These are phyloP conservation scores for Melanotaenia pygmaea DNA, from an alignment of 2,797 vertebrate species.

Conservation along the genomic window DNA sequence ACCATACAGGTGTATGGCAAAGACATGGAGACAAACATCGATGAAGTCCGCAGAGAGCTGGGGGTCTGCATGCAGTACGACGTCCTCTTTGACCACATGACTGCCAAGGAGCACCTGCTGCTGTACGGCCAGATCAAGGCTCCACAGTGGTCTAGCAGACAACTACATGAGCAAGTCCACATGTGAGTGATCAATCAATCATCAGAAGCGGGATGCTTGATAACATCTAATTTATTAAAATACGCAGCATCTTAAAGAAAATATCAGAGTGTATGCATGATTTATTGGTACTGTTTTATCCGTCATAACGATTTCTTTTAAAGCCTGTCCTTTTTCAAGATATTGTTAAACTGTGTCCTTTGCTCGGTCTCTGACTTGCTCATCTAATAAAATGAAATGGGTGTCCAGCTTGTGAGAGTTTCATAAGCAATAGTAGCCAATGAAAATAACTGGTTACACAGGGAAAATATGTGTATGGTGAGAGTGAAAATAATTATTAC, in stretches of 20 bases:
- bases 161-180: constrained; percentile 89
- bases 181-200: constrained; percentile 76
- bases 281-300: constrained; percentile 11
- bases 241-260: not conserved
- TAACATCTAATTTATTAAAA: not conserved
- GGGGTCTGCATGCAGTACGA: constrained; percentile 99
- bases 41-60: constrained; percentile 87
- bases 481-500: constrained; percentile 18
- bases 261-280: constrained; percentile 11
- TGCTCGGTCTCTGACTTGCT: constrained; percentile 11
- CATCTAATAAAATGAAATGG: constrained; percentile 39
- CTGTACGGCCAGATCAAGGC: constrained; percentile 95
- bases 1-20: constrained; percentile 91
- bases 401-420: constrained; percentile 10
- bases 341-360: constrained; percentile 10
- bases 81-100: constrained; percentile 93
- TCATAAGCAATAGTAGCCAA: constrained; percentile 14
- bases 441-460: constrained; percentile 13
- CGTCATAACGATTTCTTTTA: constrained; percentile 17
- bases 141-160: constrained; percentile 87
- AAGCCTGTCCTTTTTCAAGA: constrained; percentile 17
- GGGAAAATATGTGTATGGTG: constrained; percentile 14
- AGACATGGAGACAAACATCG: constrained; percentile 87
- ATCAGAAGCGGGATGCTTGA: not conserved
- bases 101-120: constrained; percentile 92